A percentile compares a stretch with the other conserved stretches of the same genome.
These are phyloP conservation scores for Hydriomena furcata DNA, from an alignment of 2,888 invertebrate species.

Conservation along the genomic window DNA sequence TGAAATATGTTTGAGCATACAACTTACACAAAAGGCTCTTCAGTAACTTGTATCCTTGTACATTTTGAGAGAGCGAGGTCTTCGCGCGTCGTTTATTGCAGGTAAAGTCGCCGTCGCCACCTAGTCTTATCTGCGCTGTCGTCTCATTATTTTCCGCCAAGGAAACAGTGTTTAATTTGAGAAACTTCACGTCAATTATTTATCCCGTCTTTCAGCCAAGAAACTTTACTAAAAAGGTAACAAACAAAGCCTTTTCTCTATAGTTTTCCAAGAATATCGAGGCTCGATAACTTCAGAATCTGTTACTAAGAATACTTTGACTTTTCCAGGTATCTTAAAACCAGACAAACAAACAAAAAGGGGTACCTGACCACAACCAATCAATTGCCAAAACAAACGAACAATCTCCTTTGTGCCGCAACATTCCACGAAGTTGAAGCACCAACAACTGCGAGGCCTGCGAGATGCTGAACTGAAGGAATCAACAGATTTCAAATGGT, in stretches of 20 bases:
- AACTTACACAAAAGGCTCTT: no score
- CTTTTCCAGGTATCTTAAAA: no score
- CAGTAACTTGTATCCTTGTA: background rate
- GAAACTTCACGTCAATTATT: slow-evolving; percentile 5
- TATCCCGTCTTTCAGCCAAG: background rate
- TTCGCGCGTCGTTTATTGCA: slow-evolving; percentile 12
- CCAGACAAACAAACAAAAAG: background rate
- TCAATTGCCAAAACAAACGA: slow-evolving; percentile 15
- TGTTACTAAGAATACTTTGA: no score
- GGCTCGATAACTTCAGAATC: no score
- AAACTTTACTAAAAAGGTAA: background rate
- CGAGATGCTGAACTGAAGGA: background rate
- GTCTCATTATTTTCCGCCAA: slow-evolving; percentile 12
- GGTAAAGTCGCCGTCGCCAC: slow-evolving; percentile 13
- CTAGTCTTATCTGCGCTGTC: slow-evolving; percentile 10
- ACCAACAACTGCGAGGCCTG: no score
- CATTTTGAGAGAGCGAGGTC: background rate
- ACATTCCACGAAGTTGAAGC: slow-evolving; percentile 10
- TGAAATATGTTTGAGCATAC: no score
- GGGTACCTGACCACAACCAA: slow-evolving; percentile 6
- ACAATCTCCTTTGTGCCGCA: slow-evolving; percentile 11
- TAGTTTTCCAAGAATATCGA: no score
- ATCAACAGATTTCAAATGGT: background rate
- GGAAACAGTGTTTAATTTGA: background rate
- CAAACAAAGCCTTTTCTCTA: no score